phyloP scores from a whole-genome alignment of 2,888 invertebrate species.

The Pantelozetes paolii region DNA sequence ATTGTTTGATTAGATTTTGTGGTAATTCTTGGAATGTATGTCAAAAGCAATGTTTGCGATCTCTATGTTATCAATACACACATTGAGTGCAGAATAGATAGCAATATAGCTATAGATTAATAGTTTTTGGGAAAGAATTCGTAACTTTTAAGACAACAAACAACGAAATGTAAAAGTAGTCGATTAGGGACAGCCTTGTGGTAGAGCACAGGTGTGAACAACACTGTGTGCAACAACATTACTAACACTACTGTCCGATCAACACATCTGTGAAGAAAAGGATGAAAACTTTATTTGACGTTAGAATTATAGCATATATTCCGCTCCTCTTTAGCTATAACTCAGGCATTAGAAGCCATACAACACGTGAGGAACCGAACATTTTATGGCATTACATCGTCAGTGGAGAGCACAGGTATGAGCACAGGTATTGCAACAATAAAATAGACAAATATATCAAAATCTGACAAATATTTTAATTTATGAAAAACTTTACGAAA shows the following conservation, averaged over 20 bases:
- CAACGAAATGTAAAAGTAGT: conserved; percentile 28
- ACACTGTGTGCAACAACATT: conserved; percentile 24
- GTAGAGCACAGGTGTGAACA: conserved; percentile 32
- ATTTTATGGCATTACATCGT: conserved; percentile 33
- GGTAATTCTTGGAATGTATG: conserved; percentile 22
- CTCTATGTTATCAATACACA: conserved; percentile 18
- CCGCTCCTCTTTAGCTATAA: conserved; percentile 11
- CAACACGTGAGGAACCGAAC: conserved; percentile 25
- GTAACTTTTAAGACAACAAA: conserved; percentile 34
- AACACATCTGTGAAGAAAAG: conserved; percentile 33
- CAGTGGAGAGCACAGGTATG: neutral
- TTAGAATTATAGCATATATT: conserved; percentile 34
- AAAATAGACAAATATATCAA: conserved; percentile 15
- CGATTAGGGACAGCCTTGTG: conserved; percentile 37
- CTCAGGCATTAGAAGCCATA: conserved; percentile 32
- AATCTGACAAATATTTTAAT: neutral
- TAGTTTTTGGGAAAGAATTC: conserved; percentile 26
- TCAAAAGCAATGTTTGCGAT: conserved; percentile 27
- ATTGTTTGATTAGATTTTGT: neutral
- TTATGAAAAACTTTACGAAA: neutral
- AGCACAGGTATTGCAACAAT: neutral
- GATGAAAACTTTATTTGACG: conserved; percentile 38
- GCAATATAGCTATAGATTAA: conserved; percentile 29
- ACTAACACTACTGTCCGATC: conserved; percentile 30
- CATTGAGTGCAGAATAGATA: no score